Evolutionary conservation across 2,888 invertebrate species (phyloP), one percentile per base, ranked within the genome.

Genomic region (Macrophya annulata): DNA sequence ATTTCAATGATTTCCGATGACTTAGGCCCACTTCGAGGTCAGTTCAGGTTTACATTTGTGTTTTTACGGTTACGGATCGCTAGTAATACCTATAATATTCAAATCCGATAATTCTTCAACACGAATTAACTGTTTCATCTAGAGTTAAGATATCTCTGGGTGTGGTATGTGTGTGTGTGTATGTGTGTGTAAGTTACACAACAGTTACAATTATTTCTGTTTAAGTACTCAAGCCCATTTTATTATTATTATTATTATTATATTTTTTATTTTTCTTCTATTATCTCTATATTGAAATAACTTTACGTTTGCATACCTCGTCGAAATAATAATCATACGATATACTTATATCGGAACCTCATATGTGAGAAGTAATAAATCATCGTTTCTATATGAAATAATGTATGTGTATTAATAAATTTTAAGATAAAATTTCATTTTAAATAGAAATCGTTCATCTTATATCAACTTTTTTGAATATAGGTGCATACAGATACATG

Each of bases 21-120:
- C 77, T 77, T 77, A 77, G 77, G 77, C 77, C 77, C 55, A 77
- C 77, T 55, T 77, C 48, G 77, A 51, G 77, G 77, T 77, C 77
- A 37, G 77, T 43, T 77, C 55, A 51, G 31, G 77, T 45, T 74
- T 25, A 72, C 12, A 45, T n/a, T 9, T 45, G 21, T 45, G 12
- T n/a, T 21, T 43, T 68, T 37, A 31, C 9, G 25, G 43, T 74
- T 74, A 45, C 72, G 21, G 45, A 74, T 74, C 72, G 40, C 31
- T 31, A 31, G 3, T 31, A 31, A 31, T 31, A 31, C 31, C 31
- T 31, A 31, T 31, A 72, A 0, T 45, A 74, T 45, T 21, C 21
- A n/a, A 45, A 74, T 25, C 71, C 25, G 25, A 25, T 12, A 62
- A 62, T 62, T 62, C 10, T 10, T 9, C 25, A 62, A 8, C 25